Percentiles rank a stretch among this genome's conserved stretches.
phyloP scores from a whole-genome alignment of 2,113 vertebrate genomes.

The Entomyzon cyanotis region DNA sequence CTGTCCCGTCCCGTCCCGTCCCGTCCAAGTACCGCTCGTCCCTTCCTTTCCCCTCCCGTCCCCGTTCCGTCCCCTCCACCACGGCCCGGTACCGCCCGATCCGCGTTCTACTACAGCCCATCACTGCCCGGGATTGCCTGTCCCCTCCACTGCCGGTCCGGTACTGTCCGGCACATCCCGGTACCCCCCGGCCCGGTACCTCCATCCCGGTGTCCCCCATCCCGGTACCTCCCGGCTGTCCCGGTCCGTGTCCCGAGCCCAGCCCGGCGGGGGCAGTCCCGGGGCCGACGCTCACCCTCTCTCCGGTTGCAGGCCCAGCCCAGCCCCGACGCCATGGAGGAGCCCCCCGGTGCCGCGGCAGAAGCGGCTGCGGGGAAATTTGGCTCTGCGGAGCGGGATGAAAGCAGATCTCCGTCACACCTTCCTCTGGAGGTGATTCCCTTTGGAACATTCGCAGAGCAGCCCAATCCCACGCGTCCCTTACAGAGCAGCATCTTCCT shows the following conservation, averaged over 20 bases:
- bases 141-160: not conserved
- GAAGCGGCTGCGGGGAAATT: not conserved
- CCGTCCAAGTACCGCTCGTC: no score
- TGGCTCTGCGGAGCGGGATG: not conserved
- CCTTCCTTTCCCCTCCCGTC: not conserved
- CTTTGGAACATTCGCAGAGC: not conserved
- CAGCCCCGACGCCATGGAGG: not conserved
- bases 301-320: not conserved
- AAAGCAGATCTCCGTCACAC: not conserved
- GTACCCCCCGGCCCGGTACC: not conserved
- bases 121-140: not conserved
- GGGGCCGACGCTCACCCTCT: not conserved
- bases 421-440: not conserved
- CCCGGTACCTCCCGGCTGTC: no score
- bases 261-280: not conserved
- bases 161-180: not conserved
- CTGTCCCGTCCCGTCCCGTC: not conserved
- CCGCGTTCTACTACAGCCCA: not conserved
- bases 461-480: not conserved
- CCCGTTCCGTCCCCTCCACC: not conserved
- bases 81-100: no score
- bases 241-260: not conserved
- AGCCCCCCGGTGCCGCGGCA: not conserved
- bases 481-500: rapidly evolving
- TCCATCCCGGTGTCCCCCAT: no score